phyloP scores from a whole-genome alignment of 2,113 vertebrate species.

The Catagonus wagneri region DNA sequence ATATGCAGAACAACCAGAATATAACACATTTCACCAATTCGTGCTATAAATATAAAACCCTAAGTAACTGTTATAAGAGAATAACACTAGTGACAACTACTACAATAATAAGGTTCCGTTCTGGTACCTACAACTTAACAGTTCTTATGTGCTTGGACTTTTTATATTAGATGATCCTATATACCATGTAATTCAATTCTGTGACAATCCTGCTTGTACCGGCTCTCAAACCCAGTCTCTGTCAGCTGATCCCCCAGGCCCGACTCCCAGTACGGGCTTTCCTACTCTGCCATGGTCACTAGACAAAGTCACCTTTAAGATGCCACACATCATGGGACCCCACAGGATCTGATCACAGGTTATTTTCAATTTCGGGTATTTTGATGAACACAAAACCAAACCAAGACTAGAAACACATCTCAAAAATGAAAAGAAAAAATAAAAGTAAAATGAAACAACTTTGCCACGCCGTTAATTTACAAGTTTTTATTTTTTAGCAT shows the following conservation, averaged over 20 bases:
- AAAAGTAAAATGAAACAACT: background rate
- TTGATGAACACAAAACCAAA: background rate
- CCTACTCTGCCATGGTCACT: background rate
- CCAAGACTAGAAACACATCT: background rate
- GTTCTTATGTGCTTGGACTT: background rate
- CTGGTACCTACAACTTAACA: background rate
- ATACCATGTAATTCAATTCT: background rate
- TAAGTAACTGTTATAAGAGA: background rate
- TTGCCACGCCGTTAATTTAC: background rate
- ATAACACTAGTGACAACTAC: background rate
- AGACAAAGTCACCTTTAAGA: background rate
- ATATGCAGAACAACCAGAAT: background rate
- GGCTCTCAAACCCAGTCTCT: background rate
- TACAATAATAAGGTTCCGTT: background rate
- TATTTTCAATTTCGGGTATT: constrained; percentile 7
- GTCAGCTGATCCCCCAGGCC: background rate
- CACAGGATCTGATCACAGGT: background rate
- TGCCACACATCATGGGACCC: background rate
- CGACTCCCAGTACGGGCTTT: background rate
- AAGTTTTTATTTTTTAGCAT: background rate
- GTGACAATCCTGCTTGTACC: background rate
- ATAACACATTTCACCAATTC: background rate
- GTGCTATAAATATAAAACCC: background rate
- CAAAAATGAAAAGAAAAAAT: constrained; percentile 1
- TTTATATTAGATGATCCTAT: background rate